Base-by-base conservation (phyloP, 2,797 vertebrate species). In the Poliocrania exsul region DNA sequence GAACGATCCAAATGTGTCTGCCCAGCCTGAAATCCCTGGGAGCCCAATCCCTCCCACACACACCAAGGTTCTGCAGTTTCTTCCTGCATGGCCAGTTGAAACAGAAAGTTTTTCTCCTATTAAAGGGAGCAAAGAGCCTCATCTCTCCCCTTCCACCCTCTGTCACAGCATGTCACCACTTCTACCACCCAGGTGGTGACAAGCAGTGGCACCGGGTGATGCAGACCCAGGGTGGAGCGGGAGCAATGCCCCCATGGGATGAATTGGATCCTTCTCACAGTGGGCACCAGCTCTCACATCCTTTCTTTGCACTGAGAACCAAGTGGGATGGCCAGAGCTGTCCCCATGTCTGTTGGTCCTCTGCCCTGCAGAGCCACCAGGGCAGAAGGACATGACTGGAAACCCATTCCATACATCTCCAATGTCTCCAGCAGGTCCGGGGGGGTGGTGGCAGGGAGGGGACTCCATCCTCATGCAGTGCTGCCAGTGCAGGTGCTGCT, bases 261-360 rank as follows among this genome's bases (percentile, higher is more conserved):
- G 73, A 38, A 15, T 16, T 29, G 4, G 17, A 24, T 35, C 47
- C 51, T 88, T 31, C 70, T 54, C 11, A 5, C 31, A 38, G 4
- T 0, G 1, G 4, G 21, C 16, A 20, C 37, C 6, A 1, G 21
- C 44, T 62, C 44, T 57, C 42, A 44, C 35, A 35, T 17, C 49
- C 40, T 33, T 5, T 5, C 75, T 61, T 61, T 3, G 2, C 51
- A 38, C 38, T 5, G 5, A 23, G 29, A 37, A 31, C 46, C 0
- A 0, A n/a, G 14, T 8, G 11, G 77, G 35, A 44, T 58, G 15
- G 8, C 1, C 65, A 46, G 18, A 49, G 33, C 28, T 0, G 0
- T 23, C 29, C 61, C 18, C 4, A 3, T 50, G 18, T 56, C 3
- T 53, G 1, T 7, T 10, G 10, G 9, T 35, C 21, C 35, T 17